A percentile compares a stretch with the other conserved stretches of the same genome.
These are phyloP conservation scores for Oophaga pumilio DNA, from an alignment of 2,113 vertebrate genomes.

Conservation along the genomic window DNA sequence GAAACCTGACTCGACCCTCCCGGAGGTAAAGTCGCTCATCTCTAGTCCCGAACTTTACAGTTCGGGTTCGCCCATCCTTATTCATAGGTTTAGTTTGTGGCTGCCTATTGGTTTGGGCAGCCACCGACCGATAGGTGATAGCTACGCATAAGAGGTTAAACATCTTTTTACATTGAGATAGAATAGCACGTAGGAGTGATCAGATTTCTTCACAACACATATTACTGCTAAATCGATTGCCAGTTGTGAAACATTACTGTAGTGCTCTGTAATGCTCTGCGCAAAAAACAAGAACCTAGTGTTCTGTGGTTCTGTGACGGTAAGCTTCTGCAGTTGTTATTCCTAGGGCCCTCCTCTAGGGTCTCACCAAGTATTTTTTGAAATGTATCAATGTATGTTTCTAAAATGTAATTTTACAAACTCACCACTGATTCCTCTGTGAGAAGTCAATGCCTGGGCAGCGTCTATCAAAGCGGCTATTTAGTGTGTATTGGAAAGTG, in stretches of 20 bases:
- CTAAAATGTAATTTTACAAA: conserved; percentile 5
- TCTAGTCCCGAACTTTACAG: too few species aligned
- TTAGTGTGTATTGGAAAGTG: conserved; percentile 12
- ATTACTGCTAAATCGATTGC: neutral
- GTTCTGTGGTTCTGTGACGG: neutral
- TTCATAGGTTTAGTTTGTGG: too few species aligned
- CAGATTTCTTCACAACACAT: neutral
- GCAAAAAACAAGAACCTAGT: neutral
- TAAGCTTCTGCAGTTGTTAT: neutral
- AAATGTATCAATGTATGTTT: neutral
- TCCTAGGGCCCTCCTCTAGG: neutral
- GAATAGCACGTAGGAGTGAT: too few species aligned
- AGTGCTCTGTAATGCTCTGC: neutral
- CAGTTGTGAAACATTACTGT: neutral
- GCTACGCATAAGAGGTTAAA: too few species aligned
- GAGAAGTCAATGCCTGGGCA: neutral
- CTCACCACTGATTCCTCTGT: neutral
- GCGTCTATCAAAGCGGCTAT: conserved; percentile 26
- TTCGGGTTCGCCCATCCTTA: too few species aligned
- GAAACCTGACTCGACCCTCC: too few species aligned
- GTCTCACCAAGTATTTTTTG: neutral
- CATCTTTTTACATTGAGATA: too few species aligned
- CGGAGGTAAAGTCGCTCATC: too few species aligned
- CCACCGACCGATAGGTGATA: too few species aligned
- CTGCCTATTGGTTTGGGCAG: too few species aligned